Conservation (phyloP, 2,888 invertebrate species). For the Tachina fera region DNA sequence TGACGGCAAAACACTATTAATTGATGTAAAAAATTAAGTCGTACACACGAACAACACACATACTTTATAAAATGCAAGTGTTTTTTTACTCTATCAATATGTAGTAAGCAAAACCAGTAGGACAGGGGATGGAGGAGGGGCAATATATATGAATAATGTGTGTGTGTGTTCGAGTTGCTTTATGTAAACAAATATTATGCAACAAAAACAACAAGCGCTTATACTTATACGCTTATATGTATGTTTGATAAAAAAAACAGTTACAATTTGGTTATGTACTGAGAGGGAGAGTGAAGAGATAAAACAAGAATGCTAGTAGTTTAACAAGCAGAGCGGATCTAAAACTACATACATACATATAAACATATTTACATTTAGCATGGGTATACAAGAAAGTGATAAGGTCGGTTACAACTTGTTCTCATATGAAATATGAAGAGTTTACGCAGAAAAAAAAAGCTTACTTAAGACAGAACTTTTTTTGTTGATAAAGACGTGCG, state of each 20-base stretch:
- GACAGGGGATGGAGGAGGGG: neutral
- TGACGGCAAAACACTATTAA: slow-evolving; percentile 61
- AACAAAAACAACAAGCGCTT: slow-evolving; percentile 47
- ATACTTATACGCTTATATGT: too few relatives aligned
- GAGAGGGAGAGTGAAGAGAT: neutral
- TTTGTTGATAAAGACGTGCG: too few relatives aligned
- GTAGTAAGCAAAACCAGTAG: neutral
- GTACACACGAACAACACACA: neutral
- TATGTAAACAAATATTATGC: slow-evolving; percentile 59
- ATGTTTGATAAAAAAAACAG: too few relatives aligned
- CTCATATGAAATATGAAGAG: too few relatives aligned
- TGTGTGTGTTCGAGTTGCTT: slow-evolving; percentile 43
- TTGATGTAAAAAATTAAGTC: slow-evolving; percentile 57
- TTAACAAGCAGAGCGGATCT: neutral
- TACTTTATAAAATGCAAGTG: neutral
- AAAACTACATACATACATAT: neutral
- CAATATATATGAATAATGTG: slow-evolving; percentile 1
- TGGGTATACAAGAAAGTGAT: neutral
- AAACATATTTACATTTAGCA: neutral
- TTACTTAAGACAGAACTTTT: too few relatives aligned
- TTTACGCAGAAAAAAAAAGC: too few relatives aligned
- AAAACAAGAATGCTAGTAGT: slow-evolving; percentile 27
- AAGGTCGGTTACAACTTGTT: neutral
- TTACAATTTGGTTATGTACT: neutral
- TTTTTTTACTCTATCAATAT: slow-evolving; percentile 9